Conservation (phyloP, 2,797 vertebrate genomes). For the Halcyon smyrnensis region DNA sequence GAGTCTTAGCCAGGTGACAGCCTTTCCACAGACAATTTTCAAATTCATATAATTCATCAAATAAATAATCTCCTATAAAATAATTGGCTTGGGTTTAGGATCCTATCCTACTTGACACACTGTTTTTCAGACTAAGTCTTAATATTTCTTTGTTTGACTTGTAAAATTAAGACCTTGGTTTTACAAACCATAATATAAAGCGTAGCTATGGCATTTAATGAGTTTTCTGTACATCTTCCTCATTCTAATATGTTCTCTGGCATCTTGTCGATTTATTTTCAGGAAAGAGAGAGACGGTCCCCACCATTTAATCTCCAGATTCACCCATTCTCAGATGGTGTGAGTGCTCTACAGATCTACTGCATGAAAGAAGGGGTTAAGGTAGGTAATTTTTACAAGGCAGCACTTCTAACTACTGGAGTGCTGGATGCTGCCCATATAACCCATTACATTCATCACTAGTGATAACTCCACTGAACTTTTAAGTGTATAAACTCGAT, state of each 20-base stretch:
- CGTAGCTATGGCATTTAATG: constrained; percentile 9
- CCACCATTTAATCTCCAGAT: constrained; percentile 97
- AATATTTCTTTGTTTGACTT: neutral
- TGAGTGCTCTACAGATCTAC: constrained; percentile 98
- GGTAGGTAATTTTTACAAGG: constrained; percentile 79
- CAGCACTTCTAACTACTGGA: neutral
- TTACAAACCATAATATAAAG: neutral
- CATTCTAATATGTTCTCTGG: constrained; percentile 6
- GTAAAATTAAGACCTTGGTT: constrained; percentile 1
- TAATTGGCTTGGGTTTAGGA: neutral
- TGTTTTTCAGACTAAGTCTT: neutral
- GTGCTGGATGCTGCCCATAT: neutral
- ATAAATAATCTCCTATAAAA: neutral
- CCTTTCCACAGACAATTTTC: neutral
- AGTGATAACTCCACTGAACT: neutral
- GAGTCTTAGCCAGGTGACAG: neutral
- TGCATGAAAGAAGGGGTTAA: constrained; percentile 99
- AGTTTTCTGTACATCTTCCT: neutral
- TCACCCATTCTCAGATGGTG: constrained; percentile 96
- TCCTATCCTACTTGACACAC: neutral
- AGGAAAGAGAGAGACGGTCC: constrained; percentile 96
- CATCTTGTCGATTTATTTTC: constrained; percentile 34
- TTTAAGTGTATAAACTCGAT: neutral
- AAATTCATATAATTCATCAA: neutral
- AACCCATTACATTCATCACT: neutral